Evolutionary conservation across 2,797 vertebrate species (phyloP).

Genomic region (Ptychobarbus kaznakovi): DNA sequence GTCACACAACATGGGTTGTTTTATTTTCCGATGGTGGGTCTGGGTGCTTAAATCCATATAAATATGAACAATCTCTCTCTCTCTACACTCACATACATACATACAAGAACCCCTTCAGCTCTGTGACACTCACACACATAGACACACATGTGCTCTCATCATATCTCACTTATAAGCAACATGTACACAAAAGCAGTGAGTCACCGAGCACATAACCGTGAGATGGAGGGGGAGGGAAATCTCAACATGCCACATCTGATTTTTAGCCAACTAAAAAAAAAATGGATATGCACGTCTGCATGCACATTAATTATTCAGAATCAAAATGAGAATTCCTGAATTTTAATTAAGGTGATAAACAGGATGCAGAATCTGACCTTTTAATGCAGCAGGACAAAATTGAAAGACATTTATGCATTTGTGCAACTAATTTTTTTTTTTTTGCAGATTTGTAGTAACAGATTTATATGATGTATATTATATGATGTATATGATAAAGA

Average conservation of each 20-base stretch:
- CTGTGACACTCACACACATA: conserved; percentile 27
- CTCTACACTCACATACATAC: conserved; percentile 28
- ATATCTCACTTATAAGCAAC: conserved; percentile 27
- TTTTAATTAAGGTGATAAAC: background rate
- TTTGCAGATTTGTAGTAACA: too few species aligned
- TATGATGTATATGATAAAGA: too few species aligned
- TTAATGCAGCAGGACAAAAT: background rate
- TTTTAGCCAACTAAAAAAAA: background rate
- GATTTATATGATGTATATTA: too few species aligned
- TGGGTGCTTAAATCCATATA: conserved; percentile 59
- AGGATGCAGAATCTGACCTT: background rate
- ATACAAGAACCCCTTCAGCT: conserved; percentile 49
- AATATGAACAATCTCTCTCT: conserved; percentile 30
- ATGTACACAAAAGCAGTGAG: conserved; percentile 38
- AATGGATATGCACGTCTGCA: background rate
- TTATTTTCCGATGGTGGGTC: conserved; percentile 67
- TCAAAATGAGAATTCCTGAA: background rate
- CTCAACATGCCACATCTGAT: conserved; percentile 23
- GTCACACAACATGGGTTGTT: conserved; percentile 64
- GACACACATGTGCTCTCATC: conserved; percentile 32
- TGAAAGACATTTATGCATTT: background rate
- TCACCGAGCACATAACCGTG: conserved; percentile 73
- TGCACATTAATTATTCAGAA: background rate
- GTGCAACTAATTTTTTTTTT: too few species aligned
- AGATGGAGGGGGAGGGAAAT: conserved; percentile 54